Evolutionary conservation across 2,888 invertebrate species (phyloP).

Genomic region (Agrilus biguttatus): DNA sequence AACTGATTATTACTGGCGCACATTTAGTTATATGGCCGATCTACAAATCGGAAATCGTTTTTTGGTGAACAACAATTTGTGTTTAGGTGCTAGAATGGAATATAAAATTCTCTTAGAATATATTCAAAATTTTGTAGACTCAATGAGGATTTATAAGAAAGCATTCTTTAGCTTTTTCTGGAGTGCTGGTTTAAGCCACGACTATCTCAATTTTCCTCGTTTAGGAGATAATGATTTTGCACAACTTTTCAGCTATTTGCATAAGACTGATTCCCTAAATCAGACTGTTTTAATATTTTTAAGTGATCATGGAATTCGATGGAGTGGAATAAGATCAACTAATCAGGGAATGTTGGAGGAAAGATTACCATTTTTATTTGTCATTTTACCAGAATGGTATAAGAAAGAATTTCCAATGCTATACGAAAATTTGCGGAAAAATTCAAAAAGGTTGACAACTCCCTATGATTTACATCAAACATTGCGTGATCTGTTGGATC

Average conservation of each 20-base stretch:
- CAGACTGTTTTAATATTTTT: conserved; percentile 53
- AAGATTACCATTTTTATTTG: conserved; percentile 65
- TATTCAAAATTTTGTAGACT: conserved; percentile 44
- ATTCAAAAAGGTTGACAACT: conserved; percentile 59
- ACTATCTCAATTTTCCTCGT: conserved; percentile 64
- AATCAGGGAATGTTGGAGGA: conserved; percentile 81
- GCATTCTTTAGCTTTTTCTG: conserved; percentile 74
- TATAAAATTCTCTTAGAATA: conserved; percentile 61
- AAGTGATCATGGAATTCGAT: conserved; percentile 85
- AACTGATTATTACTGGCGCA: conserved; percentile 72
- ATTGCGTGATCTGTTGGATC: conserved; percentile 49
- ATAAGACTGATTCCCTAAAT: conserved; percentile 40
- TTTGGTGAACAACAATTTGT: conserved; percentile 49
- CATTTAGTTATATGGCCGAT: conserved; percentile 58
- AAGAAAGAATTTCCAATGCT: conserved; percentile 43
- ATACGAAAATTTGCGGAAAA: conserved; percentile 47
- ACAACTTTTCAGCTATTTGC: conserved; percentile 40
- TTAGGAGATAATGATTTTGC: conserved; percentile 54
- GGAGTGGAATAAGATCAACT: conserved; percentile 69
- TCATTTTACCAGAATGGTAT: conserved; percentile 62
- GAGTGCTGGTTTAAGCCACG: conserved; percentile 73
- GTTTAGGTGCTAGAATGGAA: conserved; percentile 54
- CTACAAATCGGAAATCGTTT: conserved; percentile 47
- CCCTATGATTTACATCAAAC: conserved; percentile 78
- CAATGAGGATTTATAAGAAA: conserved; percentile 40